A percentile compares a stretch with the other conserved stretches of the same genome.
phyloP scores from a whole-genome alignment of 2,888 invertebrate genomes.

The Lissonota sp. region DNA sequence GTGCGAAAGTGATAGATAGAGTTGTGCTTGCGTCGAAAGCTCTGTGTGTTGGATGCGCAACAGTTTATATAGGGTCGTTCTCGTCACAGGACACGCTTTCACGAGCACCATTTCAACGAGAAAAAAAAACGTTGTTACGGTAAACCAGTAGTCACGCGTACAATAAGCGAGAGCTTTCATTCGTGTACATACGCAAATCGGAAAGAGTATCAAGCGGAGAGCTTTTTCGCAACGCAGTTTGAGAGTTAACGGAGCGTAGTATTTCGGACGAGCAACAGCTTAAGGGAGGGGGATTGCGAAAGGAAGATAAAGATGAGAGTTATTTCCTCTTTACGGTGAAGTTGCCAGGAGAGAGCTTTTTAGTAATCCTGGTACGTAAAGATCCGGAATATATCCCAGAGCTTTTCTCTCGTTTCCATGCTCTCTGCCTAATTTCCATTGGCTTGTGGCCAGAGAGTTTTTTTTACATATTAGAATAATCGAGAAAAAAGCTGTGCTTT shows the following conservation, averaged over 20 bases:
- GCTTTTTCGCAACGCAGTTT: conserved; percentile 25
- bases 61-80: conserved; percentile 57
- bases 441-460: not conserved
- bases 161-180: conserved; percentile 13
- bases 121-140: not conserved
- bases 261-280: conserved; percentile 49
- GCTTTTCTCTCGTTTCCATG: not conserved
- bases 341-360: too few relatives aligned
- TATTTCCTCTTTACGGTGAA: too few relatives aligned
- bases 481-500: too few relatives aligned
- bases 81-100: conserved; percentile 55
- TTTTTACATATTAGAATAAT: too few relatives aligned
- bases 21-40: not conserved
- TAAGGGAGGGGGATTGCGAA: not conserved
- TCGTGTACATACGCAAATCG: conserved; percentile 10
- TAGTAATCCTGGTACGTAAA: too few relatives aligned
- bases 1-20: not conserved
- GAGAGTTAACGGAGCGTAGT: conserved; percentile 44
- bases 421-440: not conserved
- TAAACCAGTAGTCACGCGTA: not conserved
- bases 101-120: conserved; percentile 39
- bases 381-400: too few relatives aligned
- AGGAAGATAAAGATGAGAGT: not conserved
- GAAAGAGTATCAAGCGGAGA: conserved; percentile 10
- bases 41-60: conserved; percentile 39